Conservation (phyloP, 2,888 invertebrate genomes). For the Parnassius smintheus region DNA sequence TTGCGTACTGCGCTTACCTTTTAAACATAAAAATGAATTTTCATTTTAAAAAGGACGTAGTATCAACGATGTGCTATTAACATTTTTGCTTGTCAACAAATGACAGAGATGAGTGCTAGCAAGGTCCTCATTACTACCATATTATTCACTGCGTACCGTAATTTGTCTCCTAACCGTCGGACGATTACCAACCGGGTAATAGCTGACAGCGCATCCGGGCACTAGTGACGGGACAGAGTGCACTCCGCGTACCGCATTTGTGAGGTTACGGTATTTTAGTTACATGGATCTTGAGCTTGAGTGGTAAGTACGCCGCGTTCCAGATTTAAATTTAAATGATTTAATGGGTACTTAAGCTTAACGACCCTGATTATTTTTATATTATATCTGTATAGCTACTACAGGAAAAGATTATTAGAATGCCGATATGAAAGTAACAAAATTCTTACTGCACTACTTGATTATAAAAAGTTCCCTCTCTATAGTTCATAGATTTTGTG, state of each 20-base stretch:
- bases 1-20: no score
- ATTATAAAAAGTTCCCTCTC: no score
- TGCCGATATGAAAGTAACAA: no score
- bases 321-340: constrained; percentile 22
- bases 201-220: constrained; percentile 33
- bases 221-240: constrained; percentile 31
- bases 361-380: constrained; percentile 7
- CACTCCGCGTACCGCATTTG: constrained; percentile 23
- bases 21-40: no score
- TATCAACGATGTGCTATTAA: constrained; percentile 15
- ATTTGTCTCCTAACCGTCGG: constrained; percentile 29
- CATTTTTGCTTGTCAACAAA: constrained; percentile 24
- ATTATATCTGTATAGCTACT: background rate
- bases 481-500: no score
- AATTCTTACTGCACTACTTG: no score
- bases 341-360: constrained; percentile 13
- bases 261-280: constrained; percentile 20
- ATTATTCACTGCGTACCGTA: constrained; percentile 26
- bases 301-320: background rate
- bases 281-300: constrained; percentile 2
- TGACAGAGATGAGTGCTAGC: constrained; percentile 5
- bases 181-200: constrained; percentile 26
- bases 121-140: constrained; percentile 14
- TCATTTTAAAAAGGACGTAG: constrained; percentile 4
- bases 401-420: no score